Base-by-base conservation (phyloP, 2,797 vertebrate species). In the Balearica regulorum region DNA sequence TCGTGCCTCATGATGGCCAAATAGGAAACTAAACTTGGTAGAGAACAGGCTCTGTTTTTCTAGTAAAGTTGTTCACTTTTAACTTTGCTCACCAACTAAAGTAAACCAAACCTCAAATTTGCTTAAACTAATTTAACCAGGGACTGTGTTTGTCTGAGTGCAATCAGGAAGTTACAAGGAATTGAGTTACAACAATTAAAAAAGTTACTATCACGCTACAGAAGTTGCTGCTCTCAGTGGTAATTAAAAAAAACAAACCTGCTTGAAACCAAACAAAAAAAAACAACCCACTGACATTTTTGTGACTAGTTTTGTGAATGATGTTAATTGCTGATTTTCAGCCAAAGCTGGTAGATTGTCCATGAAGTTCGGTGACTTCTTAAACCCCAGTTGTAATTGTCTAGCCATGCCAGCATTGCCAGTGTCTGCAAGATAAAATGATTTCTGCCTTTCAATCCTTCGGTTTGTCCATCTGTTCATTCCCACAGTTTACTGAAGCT, bases 261-360 rank as follows among this genome's bases (percentile, higher is more conserved):
- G 2, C 14, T 51, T 4, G 6, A 65, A 89, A 31, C 5, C 54
- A 66, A 61, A 25, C 10, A 17, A 22, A 3, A 9, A 9, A 5
- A 8, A 1, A 0, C 2, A 43, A 43, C 3, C 46, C 41, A 6
- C 6, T 5, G 35, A 28, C 13, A 7, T 57, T 29, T 85, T 75
- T 71, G 44, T 53, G 26, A 41, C 18, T 69, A 9, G 14, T 33
- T 81, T 88, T 66, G 31, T 76, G 49, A 88, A 31, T 61, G 17
- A 16, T 14, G 3, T 48, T 79, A 46, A 13, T 66, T 51, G 49
- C 11, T 75, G 61, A 19, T n/a, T 83, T 90, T 33, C 21, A 72
- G 3, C 18, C 19, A 54, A 68, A 93, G n/a, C 21, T 65, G 54
- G 37, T 71, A 64, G 25, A 57, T 75, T 86, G 25, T 84, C 26